Percentiles rank a stretch among this genome's conserved stretches.
These are phyloP conservation scores for Bubo blakistoni DNA, from an alignment of 2,113 vertebrate genomes.

Conservation along the genomic window DNA sequence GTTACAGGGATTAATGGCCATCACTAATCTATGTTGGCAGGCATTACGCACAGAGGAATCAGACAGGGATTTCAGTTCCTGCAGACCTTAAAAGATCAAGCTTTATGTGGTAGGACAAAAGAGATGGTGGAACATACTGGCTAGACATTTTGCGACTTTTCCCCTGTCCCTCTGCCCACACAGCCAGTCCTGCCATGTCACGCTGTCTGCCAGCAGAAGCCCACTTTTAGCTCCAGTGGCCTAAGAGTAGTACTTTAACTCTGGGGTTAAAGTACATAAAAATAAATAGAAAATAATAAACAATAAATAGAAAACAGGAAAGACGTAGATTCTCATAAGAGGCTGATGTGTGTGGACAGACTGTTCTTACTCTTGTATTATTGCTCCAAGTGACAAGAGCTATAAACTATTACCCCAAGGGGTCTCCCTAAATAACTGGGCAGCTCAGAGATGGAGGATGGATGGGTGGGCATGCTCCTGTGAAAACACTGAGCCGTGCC, in stretches of 20 bases:
- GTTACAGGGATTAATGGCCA: background rate
- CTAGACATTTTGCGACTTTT: background rate
- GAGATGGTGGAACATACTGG: background rate
- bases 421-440: background rate
- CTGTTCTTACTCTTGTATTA: background rate
- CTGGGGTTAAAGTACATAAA: background rate
- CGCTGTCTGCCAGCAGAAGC: background rate
- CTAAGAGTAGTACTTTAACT: background rate
- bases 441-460: background rate
- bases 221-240: background rate
- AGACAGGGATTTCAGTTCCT: background rate
- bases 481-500: background rate
- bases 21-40: slow-evolving; percentile 17
- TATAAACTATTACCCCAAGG: background rate
- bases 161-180: background rate
- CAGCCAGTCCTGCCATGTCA: background rate
- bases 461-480: background rate
- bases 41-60: background rate
- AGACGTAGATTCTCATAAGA: background rate
- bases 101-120: background rate
- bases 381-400: background rate
- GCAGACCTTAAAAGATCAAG: background rate
- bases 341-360: background rate
- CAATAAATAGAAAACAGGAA: background rate
- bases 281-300: background rate